A percentile compares a stretch with the other conserved stretches of the same genome.
phyloP scores from a whole-genome alignment of 2,113 vertebrate genomes.

The Silurus meridionalis region DNA sequence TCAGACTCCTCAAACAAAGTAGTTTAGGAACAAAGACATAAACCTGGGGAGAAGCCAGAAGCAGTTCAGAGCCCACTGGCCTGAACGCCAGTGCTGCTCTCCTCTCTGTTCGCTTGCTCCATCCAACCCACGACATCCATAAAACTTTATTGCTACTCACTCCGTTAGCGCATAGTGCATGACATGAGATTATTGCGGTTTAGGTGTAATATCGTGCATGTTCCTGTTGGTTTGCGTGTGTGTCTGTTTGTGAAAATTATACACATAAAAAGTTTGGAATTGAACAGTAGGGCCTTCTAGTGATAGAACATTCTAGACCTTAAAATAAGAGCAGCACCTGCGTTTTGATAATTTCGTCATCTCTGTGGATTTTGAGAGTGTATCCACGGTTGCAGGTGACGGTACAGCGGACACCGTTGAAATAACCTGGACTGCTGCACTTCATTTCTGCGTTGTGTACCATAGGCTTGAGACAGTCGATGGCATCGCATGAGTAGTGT shows the following conservation, averaged over 20 bases:
- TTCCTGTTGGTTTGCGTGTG: background rate
- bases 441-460: slow-evolving; percentile 83
- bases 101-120: slow-evolving; percentile 39
- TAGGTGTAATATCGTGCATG: slow-evolving; percentile 32
- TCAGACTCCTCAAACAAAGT: slow-evolving; percentile 49
- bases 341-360: slow-evolving; percentile 85
- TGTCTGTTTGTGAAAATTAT: slow-evolving; percentile 24
- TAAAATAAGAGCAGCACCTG: slow-evolving; percentile 74
- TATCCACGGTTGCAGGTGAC: slow-evolving; percentile 87
- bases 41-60: slow-evolving; percentile 43
- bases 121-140: slow-evolving; percentile 44
- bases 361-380: slow-evolving; percentile 83
- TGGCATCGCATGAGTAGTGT: slow-evolving; percentile 89
- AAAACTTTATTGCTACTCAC: slow-evolving; percentile 51
- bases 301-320: background rate
- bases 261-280: background rate
- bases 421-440: slow-evolving; percentile 78
- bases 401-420: slow-evolving; percentile 85
- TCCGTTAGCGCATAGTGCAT: slow-evolving; percentile 45
- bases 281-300: background rate
- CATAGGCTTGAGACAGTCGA: slow-evolving; percentile 84
- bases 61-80: slow-evolving; percentile 19
- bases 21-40: slow-evolving; percentile 46
- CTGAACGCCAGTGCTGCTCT: slow-evolving; percentile 27
- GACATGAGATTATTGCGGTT: slow-evolving; percentile 36